Evolutionary conservation across 2,797 vertebrate genomes (phyloP), one percentile per base, ranked within the genome.

Genomic region (Saxicola maurus): DNA sequence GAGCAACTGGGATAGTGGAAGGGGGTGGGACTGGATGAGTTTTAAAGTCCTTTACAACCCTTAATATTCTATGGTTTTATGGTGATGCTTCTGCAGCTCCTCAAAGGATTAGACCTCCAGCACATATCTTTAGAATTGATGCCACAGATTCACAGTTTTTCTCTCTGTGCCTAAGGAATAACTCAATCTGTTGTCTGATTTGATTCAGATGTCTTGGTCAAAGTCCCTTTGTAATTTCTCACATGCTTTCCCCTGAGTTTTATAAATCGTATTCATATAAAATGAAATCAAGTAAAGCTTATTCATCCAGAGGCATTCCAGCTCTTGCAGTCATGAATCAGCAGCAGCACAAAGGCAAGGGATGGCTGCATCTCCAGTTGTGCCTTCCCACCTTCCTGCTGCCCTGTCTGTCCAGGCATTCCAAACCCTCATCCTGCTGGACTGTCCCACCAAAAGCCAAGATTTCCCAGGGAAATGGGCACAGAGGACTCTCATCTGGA

Each of bases 131-230:
- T 57, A 4, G 13, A 83, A 69, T 23, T 60, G 40, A 64, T 45
- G 56, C 43, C 49, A 69, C 56, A 66, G 60, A 76, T 40, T 51
- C 5, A 40, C 5, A 35, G 5, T 69, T 89, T 78, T 89, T 86
- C 69, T 68, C 56, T 38, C 27, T 69, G 21, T 66, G 85, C 69
- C 67, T 66, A 19, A 76, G 55, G 69, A 94, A 69, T 89, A 91
- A 81, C 45, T 90, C 73, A 62, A 37, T 87, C 51, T 87, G 33
- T 62, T 86, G 49, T 56, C 55, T 69, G 59, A 80, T 91, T 93
- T 82, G 30, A 68, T 81, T 81, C 82, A 43, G 76, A 81, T 40
- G 8, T 80, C 79, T 55, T 55, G 89, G 85, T 87, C 76, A 86
- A 81, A 61, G 17, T 65, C 55, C 33, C 59, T 83, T 83, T 16